Evolutionary conservation across 2,888 invertebrate species (phyloP).

Genomic region (Lysandra coridon): DNA sequence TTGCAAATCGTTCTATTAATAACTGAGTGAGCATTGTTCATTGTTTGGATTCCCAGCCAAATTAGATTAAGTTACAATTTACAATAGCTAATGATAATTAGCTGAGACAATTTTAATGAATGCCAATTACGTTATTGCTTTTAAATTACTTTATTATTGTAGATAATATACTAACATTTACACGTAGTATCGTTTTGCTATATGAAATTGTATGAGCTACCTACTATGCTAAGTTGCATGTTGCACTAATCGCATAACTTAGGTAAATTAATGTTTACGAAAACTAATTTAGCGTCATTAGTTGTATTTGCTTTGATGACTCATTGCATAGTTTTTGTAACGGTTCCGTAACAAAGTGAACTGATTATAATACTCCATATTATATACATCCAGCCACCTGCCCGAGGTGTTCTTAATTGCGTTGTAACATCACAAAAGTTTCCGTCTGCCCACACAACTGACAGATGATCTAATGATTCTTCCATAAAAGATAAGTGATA

Average conservation of each 20-base stretch:
- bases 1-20: background rate
- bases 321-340: background rate
- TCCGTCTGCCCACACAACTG: slow-evolving; percentile 23
- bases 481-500: slow-evolving; percentile 29
- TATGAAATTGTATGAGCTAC: background rate
- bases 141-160: background rate
- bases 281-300: background rate
- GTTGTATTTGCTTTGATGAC: background rate
- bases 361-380: slow-evolving; percentile 14
- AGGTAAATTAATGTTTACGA: background rate
- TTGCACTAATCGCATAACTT: too few species aligned
- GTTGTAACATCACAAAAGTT: slow-evolving; percentile 19
- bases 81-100: background rate
- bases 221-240: background rate
- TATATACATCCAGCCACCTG: slow-evolving; percentile 18
- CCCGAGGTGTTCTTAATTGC: slow-evolving; percentile 26
- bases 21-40: background rate
- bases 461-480: slow-evolving; percentile 28
- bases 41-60: background rate
- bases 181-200: background rate
- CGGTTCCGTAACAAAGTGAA: background rate
- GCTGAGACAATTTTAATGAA: background rate
- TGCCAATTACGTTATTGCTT: background rate
- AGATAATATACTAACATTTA: background rate
- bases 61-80: background rate